Evolutionary conservation across 2,113 vertebrate species (phyloP), one percentile per base, ranked within the genome.

Genomic region (Strix uralensis): DNA sequence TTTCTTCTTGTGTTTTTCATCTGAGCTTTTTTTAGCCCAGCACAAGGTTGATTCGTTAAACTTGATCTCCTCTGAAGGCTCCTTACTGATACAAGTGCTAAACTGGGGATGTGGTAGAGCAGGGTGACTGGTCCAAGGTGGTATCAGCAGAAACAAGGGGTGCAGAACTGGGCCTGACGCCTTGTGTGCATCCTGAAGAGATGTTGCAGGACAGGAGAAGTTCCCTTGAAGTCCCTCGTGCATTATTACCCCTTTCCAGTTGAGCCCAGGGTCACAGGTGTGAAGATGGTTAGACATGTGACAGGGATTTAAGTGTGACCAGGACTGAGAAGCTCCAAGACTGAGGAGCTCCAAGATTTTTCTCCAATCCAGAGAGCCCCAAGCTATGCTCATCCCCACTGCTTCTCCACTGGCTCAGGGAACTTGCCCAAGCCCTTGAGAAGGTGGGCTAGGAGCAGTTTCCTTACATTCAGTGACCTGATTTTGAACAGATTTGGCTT

Each of bases 11-110:
- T 1, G 2, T 97, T 91, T 92, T 95, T 94, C 81, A 81, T 75
- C 55, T 91, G 81, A 92, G 71, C 9, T 89, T 94, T 95, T 96
- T 94, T 91, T 92, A 96, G 81, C 51, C 42, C 47, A n/a, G n/a
- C 7, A 1, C 42, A 23, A 32, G 22, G 49, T 70, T 90, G 71
- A 58, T 92, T 90, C 14, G 19, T 91, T 93, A 66, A 81, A 62
- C 42, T n/a, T 73, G 36, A 70, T 91, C 73, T 93, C 34, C 36
- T 85, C 49, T 59, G 91, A 90, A 92, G 42, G 62, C 54, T 94
- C 74, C 51, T 82, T 65, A 44, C 54, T 95, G 81, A 42, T 51
- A 82, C 78, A 61, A 75, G 81, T 61, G 44, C 73, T 72, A 36
- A 86, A n/a, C 51, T 40, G 58, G 25, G 25, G 29, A 46, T 8